A percentile compares a stretch with the other conserved stretches of the same genome.
Conservation (phyloP, 2,888 invertebrate genomes). For the Sialis lutaria region DNA sequence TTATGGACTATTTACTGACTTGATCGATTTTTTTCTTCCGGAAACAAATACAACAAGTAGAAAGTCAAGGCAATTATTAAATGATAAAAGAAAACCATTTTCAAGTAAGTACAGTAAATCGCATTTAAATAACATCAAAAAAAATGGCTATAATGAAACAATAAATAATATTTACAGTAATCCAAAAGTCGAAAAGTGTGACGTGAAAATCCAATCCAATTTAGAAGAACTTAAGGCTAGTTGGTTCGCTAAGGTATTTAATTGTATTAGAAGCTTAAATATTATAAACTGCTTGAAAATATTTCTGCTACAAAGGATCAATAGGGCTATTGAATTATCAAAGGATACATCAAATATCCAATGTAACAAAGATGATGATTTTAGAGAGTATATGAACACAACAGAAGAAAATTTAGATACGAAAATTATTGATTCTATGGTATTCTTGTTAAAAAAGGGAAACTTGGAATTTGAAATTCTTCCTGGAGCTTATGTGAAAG, state of each 20-base stretch:
- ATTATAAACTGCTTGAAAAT: constrained; percentile 35
- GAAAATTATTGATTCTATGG: constrained; percentile 30
- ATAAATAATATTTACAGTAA: too few species aligned
- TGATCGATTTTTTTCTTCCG: too few species aligned
- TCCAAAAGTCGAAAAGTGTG: too few species aligned
- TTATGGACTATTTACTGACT: too few species aligned
- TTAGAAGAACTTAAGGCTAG: not conserved
- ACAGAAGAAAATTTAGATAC: constrained; percentile 31
- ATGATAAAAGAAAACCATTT: too few species aligned
- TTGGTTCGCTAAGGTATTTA: constrained; percentile 16
- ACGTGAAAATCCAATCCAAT: not conserved
- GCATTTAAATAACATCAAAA: too few species aligned
- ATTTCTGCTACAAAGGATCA: constrained; percentile 34
- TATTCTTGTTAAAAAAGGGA: constrained; percentile 30
- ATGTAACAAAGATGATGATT: constrained; percentile 4
- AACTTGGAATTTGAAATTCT: constrained; percentile 30
- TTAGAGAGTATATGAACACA: constrained; percentile 23
- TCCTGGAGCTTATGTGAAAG: constrained; percentile 20
- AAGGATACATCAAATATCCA: constrained; percentile 16
- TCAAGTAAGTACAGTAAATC: too few species aligned
- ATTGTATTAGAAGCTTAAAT: constrained; percentile 23
- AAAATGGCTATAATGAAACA: too few species aligned
- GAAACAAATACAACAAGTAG: too few species aligned
- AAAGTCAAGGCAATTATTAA: too few species aligned
- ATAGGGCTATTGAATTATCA: constrained; percentile 19